Percentiles rank a stretch among this genome's conserved stretches.
Evolutionary conservation across 2,797 vertebrate genomes (phyloP).

Genomic region (Forpus xanthops): DNA sequence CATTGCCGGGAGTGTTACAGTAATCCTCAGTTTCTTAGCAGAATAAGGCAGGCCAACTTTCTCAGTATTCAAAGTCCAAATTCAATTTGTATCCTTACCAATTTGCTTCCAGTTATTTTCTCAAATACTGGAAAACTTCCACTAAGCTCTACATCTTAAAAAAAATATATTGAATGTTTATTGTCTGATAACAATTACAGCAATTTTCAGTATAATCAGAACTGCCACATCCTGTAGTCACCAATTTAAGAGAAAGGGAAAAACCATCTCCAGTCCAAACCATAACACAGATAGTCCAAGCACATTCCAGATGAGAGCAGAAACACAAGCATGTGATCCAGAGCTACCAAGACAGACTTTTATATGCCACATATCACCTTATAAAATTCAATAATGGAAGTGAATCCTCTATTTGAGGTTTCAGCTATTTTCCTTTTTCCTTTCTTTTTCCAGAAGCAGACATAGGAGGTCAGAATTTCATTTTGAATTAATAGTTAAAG

Average conservation of each 20-base stretch:
- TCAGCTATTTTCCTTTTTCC: conserved; percentile 18
- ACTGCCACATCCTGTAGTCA: conserved; percentile 62
- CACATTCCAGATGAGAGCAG: conserved; percentile 31
- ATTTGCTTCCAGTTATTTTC: conserved; percentile 50
- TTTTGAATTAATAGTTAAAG: conserved; percentile 17
- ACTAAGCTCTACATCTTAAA: conserved; percentile 3
- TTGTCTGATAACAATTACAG: conserved; percentile 60
- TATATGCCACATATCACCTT: conserved; percentile 46
- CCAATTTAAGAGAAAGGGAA: conserved; percentile 55
- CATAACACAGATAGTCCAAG: conserved; percentile 34
- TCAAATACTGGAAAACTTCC: conserved; percentile 51
- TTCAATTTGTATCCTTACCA: conserved; percentile 39
- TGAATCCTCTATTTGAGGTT: conserved; percentile 42
- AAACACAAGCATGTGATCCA: conserved; percentile 35
- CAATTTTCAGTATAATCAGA: conserved; percentile 56
- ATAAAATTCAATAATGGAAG: conserved; percentile 49
- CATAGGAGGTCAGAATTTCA: background rate
- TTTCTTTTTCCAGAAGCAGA: conserved; percentile 9
- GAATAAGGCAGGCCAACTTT: conserved; percentile 31
- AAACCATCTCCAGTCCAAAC: conserved; percentile 41
- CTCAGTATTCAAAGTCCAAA: conserved; percentile 23
- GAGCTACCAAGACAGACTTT: conserved; percentile 26
- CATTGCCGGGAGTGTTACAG: background rate
- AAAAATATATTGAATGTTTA: conserved; percentile 61
- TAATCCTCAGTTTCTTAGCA: conserved; percentile 45